These are phyloP conservation scores for Miopithecus talapoin DNA, from an alignment of 2,797 vertebrate genomes.

Conservation along the genomic window DNA sequence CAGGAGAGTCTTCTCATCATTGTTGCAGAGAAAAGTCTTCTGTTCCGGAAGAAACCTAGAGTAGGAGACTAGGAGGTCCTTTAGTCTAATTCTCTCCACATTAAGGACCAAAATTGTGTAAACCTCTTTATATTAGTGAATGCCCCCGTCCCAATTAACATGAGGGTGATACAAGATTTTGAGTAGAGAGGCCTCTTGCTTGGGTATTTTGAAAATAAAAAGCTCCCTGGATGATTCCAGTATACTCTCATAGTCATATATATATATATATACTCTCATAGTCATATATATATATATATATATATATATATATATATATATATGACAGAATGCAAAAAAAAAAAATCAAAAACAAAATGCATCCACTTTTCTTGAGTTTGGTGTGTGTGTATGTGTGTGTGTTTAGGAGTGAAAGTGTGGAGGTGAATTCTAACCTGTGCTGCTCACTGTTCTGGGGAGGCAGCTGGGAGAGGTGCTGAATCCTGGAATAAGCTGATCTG, in stretches of 20 bases:
- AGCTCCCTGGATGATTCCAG: background rate
- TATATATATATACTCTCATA: background rate
- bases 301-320: background rate
- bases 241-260: background rate
- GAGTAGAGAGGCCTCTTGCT: background rate
- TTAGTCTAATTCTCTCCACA: background rate
- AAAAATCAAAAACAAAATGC: background rate
- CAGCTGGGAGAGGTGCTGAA: background rate
- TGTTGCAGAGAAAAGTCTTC: background rate
- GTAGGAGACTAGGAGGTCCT: background rate
- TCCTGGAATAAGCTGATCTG: background rate
- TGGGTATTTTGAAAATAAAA: background rate
- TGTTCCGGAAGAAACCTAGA: background rate
- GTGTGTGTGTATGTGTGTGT: background rate
- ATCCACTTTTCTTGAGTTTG: background rate
- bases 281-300: background rate
- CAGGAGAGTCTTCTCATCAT: background rate
- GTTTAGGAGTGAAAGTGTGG: background rate
- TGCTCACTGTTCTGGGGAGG: background rate
- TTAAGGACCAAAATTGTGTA: background rate
- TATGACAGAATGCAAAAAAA: background rate
- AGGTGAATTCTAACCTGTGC: background rate
- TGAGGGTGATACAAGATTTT: background rate
- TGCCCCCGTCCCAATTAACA: background rate
- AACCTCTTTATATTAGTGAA: background rate